phyloP scores from a whole-genome alignment of 2,888 invertebrate species.

The Amitus sp. region DNA sequence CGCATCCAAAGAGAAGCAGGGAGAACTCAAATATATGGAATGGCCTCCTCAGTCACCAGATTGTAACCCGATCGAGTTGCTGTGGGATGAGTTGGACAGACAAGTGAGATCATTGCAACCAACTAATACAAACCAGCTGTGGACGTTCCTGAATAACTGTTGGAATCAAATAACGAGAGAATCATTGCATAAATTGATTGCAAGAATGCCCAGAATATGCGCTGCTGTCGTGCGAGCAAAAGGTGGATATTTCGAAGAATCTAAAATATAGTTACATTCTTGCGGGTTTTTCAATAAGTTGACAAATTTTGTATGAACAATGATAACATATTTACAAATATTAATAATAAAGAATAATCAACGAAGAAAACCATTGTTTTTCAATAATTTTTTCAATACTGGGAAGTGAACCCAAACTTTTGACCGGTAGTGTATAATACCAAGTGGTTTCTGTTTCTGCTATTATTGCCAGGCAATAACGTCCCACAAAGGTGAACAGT shows the following conservation, averaged over 20 bases:
- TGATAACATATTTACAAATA: neutral
- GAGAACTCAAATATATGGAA: slow-evolving; percentile 17
- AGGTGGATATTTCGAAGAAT: slow-evolving; percentile 21
- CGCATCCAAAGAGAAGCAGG: slow-evolving; percentile 10
- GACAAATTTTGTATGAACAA: too few species aligned
- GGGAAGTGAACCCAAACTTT: too few species aligned
- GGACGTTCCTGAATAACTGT: slow-evolving; percentile 49
- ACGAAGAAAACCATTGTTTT: too few species aligned
- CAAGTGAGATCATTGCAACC: slow-evolving; percentile 13
- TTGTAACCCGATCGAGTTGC: slow-evolving; percentile 30
- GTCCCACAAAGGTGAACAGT: too few species aligned
- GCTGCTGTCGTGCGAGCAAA: slow-evolving; percentile 20
- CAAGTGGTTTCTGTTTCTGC: too few species aligned
- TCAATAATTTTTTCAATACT: too few species aligned
- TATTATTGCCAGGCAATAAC: too few species aligned
- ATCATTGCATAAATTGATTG: slow-evolving; percentile 20
- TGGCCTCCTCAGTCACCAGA: slow-evolving; percentile 31
- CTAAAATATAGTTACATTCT: slow-evolving; percentile 7
- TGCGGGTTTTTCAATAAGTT: slow-evolving; percentile 1
- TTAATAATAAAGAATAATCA: too few species aligned
- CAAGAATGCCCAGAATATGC: slow-evolving; percentile 17
- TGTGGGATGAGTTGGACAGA: slow-evolving; percentile 35
- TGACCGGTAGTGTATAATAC: too few species aligned
- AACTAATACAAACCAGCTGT: slow-evolving; percentile 11
- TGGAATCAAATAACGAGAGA: slow-evolving; percentile 12